phyloP scores from a whole-genome alignment of 2,888 invertebrate species.

The Pheosia tremula region DNA sequence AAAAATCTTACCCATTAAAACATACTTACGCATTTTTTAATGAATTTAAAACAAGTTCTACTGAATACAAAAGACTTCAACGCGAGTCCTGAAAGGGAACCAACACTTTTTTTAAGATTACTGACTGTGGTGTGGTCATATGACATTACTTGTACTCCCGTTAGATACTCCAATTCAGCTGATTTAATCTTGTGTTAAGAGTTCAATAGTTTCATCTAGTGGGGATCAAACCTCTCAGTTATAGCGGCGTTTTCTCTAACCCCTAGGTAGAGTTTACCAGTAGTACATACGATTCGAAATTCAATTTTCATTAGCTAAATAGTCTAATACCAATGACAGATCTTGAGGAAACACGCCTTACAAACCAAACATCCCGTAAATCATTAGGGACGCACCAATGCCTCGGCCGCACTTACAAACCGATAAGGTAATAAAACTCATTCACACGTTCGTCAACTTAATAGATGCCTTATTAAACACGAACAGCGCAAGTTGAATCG shows the following conservation, averaged over 20 bases:
- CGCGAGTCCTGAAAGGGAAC: constrained; percentile 17
- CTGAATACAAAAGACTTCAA: constrained; percentile 42
- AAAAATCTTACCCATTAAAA: too few species aligned
- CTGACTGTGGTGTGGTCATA: too few species aligned
- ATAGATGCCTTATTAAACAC: constrained; percentile 81
- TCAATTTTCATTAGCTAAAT: constrained; percentile 27
- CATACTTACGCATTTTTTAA: too few species aligned
- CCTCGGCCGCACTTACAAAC: constrained; percentile 57
- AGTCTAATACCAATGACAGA: constrained; percentile 25
- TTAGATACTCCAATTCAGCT: too few species aligned
- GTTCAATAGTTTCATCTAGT: too few species aligned
- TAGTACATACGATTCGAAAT: neutral
- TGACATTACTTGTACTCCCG: too few species aligned
- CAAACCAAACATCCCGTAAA: constrained; percentile 53
- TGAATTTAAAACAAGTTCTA: too few species aligned
- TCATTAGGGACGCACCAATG: constrained; percentile 77
- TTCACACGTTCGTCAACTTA: constrained; percentile 82
- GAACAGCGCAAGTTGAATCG: constrained; percentile 61
- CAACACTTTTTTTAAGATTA: neutral
- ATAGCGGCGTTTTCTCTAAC: too few species aligned
- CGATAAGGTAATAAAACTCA: constrained; percentile 80
- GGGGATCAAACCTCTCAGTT: too few species aligned
- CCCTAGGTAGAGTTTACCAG: too few species aligned
- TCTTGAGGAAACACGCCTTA: constrained; percentile 24
- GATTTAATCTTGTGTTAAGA: too few species aligned